Evolutionary conservation across 2,797 vertebrate genomes (phyloP).

Genomic region (Coreius guichenoti): DNA sequence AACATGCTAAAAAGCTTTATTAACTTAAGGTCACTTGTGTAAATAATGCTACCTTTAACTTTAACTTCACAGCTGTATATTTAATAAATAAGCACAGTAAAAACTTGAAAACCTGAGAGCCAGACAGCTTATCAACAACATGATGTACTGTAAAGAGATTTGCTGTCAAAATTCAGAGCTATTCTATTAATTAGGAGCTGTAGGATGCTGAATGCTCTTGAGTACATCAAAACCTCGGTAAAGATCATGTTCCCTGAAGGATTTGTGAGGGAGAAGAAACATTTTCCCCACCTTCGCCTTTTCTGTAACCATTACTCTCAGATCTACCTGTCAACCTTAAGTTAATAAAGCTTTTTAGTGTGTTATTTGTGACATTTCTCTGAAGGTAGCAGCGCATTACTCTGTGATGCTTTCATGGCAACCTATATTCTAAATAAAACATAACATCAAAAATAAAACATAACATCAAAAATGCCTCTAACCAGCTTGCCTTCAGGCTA

Average conservation of each 20-base stretch:
- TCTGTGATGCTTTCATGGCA: constrained; percentile 46
- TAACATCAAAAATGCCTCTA: constrained; percentile 22
- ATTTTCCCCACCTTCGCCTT: constrained; percentile 24
- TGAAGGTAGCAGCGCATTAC: constrained; percentile 57
- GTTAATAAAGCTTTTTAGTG: constrained; percentile 55
- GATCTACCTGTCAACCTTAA: constrained; percentile 52
- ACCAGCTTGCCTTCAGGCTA: constrained; percentile 31
- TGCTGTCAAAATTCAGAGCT: constrained; percentile 23
- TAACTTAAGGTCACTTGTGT: background rate
- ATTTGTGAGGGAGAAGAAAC: constrained; percentile 12
- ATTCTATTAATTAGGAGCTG: constrained; percentile 18
- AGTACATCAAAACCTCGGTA: constrained; percentile 1
- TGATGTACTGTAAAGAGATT: constrained; percentile 26
- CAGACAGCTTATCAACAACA: constrained; percentile 1
- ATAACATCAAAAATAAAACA: constrained; percentile 38
- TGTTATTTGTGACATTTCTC: constrained; percentile 63
- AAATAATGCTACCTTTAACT: background rate
- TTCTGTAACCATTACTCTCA: constrained; percentile 37
- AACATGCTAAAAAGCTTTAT: too few relatives aligned
- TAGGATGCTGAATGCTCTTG: constrained; percentile 1
- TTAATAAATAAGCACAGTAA: constrained; percentile 10
- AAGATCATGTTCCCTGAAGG: constrained; percentile 11
- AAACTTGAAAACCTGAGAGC: constrained; percentile 1
- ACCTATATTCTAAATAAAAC: constrained; percentile 57
- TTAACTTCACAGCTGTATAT: constrained; percentile 15